A percentile compares a stretch with the other conserved stretches of the same genome.
phyloP scores from a whole-genome alignment of 2,888 invertebrate genomes.

The Phania funesta region DNA sequence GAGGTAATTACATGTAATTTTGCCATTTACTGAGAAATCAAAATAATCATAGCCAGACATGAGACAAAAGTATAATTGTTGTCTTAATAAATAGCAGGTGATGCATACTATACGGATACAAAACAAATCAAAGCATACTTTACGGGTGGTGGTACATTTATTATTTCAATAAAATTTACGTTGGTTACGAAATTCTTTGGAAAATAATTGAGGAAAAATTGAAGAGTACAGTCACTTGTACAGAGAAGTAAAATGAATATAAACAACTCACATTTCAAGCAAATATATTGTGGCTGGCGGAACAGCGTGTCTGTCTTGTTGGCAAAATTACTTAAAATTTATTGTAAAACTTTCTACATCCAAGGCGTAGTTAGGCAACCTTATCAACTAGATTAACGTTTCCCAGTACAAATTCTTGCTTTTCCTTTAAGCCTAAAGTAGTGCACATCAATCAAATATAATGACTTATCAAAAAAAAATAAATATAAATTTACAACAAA shows the following conservation, averaged over 20 bases:
- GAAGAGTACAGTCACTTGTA: too few relatives aligned
- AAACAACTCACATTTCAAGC: too few relatives aligned
- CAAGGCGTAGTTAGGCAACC: constrained; percentile 37
- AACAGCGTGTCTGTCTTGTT: too few relatives aligned
- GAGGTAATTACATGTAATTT: constrained; percentile 52
- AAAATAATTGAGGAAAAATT: too few relatives aligned
- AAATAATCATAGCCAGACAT: constrained; percentile 1
- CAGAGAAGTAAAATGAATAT: too few relatives aligned
- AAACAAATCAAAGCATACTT: constrained; percentile 3
- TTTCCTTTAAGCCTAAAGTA: constrained; percentile 28
- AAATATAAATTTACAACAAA: constrained; percentile 51
- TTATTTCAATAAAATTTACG: too few relatives aligned
- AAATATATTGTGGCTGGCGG: too few relatives aligned
- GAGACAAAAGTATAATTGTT: constrained; percentile 36
- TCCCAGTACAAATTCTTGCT: not conserved
- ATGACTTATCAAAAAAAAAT: constrained; percentile 66
- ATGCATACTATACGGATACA: constrained; percentile 16
- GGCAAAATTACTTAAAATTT: not conserved
- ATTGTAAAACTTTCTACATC: not conserved
- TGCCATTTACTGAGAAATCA: not conserved
- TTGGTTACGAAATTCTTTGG: too few relatives aligned
- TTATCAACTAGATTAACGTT: constrained; percentile 11
- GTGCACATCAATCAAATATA: constrained; percentile 68
- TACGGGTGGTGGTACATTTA: not conserved
- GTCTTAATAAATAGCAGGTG: constrained; percentile 48